phyloP scores from a whole-genome alignment of 2,113 vertebrate genomes.

The Engraulis encrasicolus region DNA sequence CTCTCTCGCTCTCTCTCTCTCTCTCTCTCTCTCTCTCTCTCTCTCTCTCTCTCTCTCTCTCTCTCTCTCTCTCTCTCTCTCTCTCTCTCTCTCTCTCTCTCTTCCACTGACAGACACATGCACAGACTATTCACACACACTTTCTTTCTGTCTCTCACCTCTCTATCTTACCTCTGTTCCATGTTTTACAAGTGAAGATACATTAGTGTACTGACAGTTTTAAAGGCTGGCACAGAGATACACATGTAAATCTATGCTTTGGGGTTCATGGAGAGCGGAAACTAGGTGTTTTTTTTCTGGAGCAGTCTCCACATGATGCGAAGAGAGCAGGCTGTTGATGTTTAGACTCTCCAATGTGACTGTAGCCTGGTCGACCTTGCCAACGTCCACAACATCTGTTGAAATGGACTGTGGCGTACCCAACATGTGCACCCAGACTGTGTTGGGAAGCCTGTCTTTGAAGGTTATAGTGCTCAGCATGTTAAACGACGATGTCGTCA shows the following conservation, averaged over 20 bases:
- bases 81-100: too few species aligned
- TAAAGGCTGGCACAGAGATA: background rate
- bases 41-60: too few species aligned
- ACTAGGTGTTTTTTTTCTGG: background rate
- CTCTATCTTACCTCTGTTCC: too few species aligned
- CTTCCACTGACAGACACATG: background rate
- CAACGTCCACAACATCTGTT: background rate
- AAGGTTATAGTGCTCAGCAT: background rate
- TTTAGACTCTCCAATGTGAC: background rate
- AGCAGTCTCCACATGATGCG: background rate
- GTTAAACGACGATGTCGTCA: background rate
- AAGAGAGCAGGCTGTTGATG: background rate
- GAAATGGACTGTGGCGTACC: background rate
- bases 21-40: too few species aligned
- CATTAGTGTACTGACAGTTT: background rate
- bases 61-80: too few species aligned
- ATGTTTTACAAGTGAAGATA: too few species aligned
- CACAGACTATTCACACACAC: background rate
- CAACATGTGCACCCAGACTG: background rate
- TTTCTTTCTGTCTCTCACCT: too few species aligned
- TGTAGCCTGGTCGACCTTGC: background rate
- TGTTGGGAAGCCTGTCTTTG: background rate
- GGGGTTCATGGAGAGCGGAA: background rate
- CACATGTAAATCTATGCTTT: background rate
- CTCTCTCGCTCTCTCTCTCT: too few species aligned